Base-by-base conservation (phyloP, 2,888 invertebrate genomes). In the Leucophenga montana region DNA sequence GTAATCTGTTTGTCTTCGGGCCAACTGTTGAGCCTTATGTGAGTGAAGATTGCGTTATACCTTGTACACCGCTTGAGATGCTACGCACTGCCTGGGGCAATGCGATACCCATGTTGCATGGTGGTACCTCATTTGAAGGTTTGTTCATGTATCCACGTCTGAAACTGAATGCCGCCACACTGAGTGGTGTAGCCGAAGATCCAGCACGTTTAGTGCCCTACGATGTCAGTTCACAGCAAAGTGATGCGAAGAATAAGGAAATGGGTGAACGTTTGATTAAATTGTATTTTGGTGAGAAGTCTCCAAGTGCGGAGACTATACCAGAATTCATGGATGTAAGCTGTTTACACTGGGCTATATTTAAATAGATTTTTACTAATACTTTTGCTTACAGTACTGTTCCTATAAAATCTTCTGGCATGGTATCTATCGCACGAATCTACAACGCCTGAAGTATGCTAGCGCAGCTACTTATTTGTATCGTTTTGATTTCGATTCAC, bases 401-500 rank as follows among this genome's bases (percentile, higher is more conserved):
- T 83, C 86, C 3, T 85, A 86, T 39, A 84, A 80, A 64, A 31
- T 77, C 16, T 87, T 87, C 66, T 86, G 85, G 85, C 88, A 86
- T 74, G 85, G 85, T 8, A 73, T 85, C 3, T 70, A 83, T 62
- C 83, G 88, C 9, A 79, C 84, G 3, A 39, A 86, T 9, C 66
- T 77, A 13, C 78, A 82, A 3, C 82, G 87, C 1, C 62, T 83
- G 20, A 75, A 79, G 11, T 77, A 78, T 67, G 71, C 77, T 6
- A 74, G 56, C 13, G 81, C 79, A 0, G 79, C 85, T 13, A 87
- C 86, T 0, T 88, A 84, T 73, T 77, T 79, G 3, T 87, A 86
- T 61, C 83, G 87, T 22, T 88, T 88, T 50, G 86, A 84, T 27
- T 83, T 83, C 56, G 88, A 88, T 74, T 87, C 87, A 0, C 75